A percentile compares a stretch with the other conserved stretches of the same genome.
These are phyloP conservation scores for Campylomormyrus tamandua DNA, from an alignment of 2,113 vertebrate species.

Conservation along the genomic window DNA sequence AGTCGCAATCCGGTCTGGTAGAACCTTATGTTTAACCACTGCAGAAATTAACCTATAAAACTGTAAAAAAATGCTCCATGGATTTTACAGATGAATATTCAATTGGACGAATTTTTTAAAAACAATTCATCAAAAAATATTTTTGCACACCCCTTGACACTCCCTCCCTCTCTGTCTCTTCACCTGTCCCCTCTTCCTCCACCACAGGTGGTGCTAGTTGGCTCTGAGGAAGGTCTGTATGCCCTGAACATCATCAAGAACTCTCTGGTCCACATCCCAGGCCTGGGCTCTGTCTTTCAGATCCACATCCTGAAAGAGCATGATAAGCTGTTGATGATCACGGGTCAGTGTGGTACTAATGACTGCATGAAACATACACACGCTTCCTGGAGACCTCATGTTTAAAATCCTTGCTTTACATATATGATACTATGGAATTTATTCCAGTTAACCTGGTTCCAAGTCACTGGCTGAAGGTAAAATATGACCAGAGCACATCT, in stretches of 20 bases:
- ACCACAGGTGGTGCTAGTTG: slow-evolving; percentile 87
- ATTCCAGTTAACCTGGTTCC: background rate
- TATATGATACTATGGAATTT: background rate
- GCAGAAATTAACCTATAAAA: background rate
- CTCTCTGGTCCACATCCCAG: slow-evolving; percentile 89
- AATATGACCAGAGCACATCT: background rate
- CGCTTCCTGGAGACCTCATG: background rate
- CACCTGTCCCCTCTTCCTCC: background rate
- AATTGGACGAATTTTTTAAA: background rate
- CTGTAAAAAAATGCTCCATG: background rate
- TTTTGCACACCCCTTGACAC: background rate
- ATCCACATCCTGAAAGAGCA: slow-evolving; percentile 95
- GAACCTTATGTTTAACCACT: background rate
- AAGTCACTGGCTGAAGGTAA: background rate
- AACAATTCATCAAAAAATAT: background rate
- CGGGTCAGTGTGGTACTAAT: slow-evolving; percentile 49
- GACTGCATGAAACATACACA: background rate
- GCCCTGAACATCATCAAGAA: slow-evolving; percentile 97
- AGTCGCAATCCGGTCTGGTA: background rate
- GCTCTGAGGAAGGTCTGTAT: slow-evolving; percentile 95
- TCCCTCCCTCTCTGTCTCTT: background rate
- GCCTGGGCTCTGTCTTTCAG: slow-evolving; percentile 93
- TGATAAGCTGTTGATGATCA: slow-evolving; percentile 94
- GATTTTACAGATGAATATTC: background rate
- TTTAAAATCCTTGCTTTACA: background rate